Evolutionary conservation across 1,140 invertebrate species (phyloP), one percentile per base, ranked within the genome.

Genomic region (Scaptomyza hsui): DNA sequence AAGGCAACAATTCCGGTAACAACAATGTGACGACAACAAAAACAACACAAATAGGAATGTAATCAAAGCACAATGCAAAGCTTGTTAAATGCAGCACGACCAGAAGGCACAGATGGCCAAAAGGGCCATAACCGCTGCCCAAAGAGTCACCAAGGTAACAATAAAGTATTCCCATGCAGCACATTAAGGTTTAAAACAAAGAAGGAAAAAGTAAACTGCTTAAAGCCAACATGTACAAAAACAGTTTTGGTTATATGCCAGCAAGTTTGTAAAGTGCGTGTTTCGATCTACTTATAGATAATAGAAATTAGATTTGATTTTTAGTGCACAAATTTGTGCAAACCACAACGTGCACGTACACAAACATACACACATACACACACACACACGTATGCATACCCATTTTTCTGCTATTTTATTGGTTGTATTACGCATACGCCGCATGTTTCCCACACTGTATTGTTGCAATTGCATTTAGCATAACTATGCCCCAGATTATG

Each of bases 61-160:
- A 83, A 83, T 83, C 75, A 83, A 81, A 67, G 72, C 35, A 41
- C 75, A 69, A 71, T 35, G 51, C 70, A 70, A 56, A 72, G 53
- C 67, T 75, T 78, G 67, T 64, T 67, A 47, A 65, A 59, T 64
- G 61, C 69, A 68, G 16, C 47, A 29, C 21, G 45, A 19, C 16
- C 41, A 44, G 37, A 12, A 35, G 16, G 12, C 35, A 13, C 42
- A 41, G 51, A 55, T 55, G 52, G 52, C 37, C 10, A 16, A 9
- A 41, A 49, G 64, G 10, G 41, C 26, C 18, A 37, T 24, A 19
- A 49, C 48, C n/a, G 48, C 19, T 47, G 61, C 16, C 45, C 35
- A 59, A 51, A 49, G 48, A 71, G 68, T 64, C 35, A 15, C 35
- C 51, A 49, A 35, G 45, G 51, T 42, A 64, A 64, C 61, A 42